A percentile compares a stretch with the other conserved stretches of the same genome.
Evolutionary conservation across 2,888 invertebrate species (phyloP).

Genomic region (Parnassius mnemosyne): DNA sequence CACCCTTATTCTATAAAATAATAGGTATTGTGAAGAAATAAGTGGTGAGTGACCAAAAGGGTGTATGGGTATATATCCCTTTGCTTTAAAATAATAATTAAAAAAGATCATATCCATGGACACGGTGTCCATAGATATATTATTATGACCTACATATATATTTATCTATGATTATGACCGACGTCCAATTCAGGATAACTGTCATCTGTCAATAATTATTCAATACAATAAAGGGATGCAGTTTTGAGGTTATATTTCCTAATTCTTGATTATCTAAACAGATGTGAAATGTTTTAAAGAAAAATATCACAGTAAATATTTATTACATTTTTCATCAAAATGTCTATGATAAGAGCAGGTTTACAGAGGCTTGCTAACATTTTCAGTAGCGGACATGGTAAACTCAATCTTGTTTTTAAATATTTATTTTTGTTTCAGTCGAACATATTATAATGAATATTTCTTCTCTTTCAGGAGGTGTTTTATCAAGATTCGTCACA

Average conservation of each 20-base stretch:
- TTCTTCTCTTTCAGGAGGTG: conserved; percentile 50
- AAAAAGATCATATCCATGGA: no score
- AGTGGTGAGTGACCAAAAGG: no score
- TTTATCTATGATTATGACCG: no score
- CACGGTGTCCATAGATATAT: no score
- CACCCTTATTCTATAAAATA: no score
- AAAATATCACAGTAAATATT: conserved; percentile 2
- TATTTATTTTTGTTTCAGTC: not conserved
- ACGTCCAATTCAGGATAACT: no score
- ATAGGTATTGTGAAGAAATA: no score
- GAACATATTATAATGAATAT: not conserved
- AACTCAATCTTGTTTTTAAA: not conserved
- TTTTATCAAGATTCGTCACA: conserved; percentile 61
- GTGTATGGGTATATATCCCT: no score
- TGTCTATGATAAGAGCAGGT: conserved; percentile 62
- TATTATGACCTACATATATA: no score
- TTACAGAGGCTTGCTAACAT: conserved; percentile 54
- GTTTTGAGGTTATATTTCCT: conserved; percentile 18
- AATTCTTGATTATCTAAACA: conserved; percentile 1
- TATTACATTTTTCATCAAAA: conserved; percentile 28
- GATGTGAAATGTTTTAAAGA: conserved; percentile 8
- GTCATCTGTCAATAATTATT: no score
- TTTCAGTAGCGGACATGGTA: conserved; percentile 55
- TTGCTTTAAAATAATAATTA: no score
- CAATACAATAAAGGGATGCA: no score